These are phyloP conservation scores for Drosophila stalkeri DNA, from an alignment of 2,888 invertebrate genomes.

Conservation along the genomic window DNA sequence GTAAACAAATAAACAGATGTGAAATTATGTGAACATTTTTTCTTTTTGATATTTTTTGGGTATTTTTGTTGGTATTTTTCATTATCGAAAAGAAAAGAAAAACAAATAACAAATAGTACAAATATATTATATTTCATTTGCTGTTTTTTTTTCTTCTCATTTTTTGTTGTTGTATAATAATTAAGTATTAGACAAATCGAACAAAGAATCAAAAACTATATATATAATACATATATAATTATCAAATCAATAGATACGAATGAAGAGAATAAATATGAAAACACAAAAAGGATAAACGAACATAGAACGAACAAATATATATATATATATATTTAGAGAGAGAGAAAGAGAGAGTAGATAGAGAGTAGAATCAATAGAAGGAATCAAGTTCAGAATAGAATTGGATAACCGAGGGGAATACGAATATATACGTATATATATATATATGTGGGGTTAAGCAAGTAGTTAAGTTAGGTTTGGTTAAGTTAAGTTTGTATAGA, in stretches of 20 bases:
- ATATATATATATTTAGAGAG: constrained; percentile 5
- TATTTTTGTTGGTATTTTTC: constrained; percentile 47
- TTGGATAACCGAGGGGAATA: constrained; percentile 46
- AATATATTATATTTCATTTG: constrained; percentile 21
- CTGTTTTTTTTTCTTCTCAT: constrained; percentile 28
- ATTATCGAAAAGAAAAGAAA: constrained; percentile 50
- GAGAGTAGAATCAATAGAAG: constrained; percentile 28
- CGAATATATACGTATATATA: constrained; percentile 49
- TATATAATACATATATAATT: constrained; percentile 37
- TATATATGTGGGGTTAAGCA: constrained; percentile 23
- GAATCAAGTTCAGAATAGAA: constrained; percentile 49
- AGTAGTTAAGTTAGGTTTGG: constrained; percentile 21
- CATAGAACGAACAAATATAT: constrained; percentile 33
- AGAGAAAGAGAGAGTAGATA: background rate
- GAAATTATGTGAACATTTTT: constrained; percentile 84
- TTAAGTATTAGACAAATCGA: constrained; percentile 56
- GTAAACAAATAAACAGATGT: constrained; percentile 85
- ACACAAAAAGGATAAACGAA: constrained; percentile 33
- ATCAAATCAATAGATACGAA: constrained; percentile 52
- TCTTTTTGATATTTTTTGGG: constrained; percentile 43
- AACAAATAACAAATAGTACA: constrained; percentile 61
- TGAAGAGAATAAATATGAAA: constrained; percentile 42
- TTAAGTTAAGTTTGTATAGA: background rate
- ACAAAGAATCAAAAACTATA: constrained; percentile 45
- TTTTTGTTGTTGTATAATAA: constrained; percentile 45